Base-by-base conservation (phyloP, 2,888 invertebrate genomes). In the Chrysotoxum bicinctum region DNA sequence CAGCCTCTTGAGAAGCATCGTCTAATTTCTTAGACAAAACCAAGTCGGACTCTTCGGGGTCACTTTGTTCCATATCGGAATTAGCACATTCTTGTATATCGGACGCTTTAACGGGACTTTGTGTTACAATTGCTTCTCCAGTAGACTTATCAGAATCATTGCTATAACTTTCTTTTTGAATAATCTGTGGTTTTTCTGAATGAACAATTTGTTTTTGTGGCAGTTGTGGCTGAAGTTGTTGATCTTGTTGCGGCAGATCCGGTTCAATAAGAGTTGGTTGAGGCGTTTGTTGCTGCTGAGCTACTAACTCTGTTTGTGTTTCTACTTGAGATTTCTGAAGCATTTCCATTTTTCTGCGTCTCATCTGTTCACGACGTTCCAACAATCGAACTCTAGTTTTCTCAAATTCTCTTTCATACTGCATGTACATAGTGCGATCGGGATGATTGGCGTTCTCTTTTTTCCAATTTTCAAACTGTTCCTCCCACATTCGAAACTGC, bases 391-490 rank as follows among this genome's bases (percentile, higher is more conserved):
- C 94, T 19, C 97, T 93, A 93, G 96, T 97, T 43, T 95, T 94
- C 89, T 97, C 96, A 95, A 98, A 98, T 91, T 97, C 97, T 68
- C 95, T 94, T 91, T 98, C 97, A 91, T 98, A 98, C 89, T 96
- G 95, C 88, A 94, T 94, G 90, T 97, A 97, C 88, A 96, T 96
- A 91, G 95, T 95, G 91, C 96, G 96, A 91, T 98, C 97, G 0
- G 98, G 98, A 93, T 98, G 98, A 91, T 97, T 96, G 40, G 95
- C 95, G 93, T 98, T 98, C 89, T 97, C 96, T 86, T 95, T 94
- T 90, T 96, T 97, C 98, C 98, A 98, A 88, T 96, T 96, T 89
- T 96, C 95, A 91, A 98, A 98, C 91, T 98, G 97, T 88, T 96
- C 94, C 92, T 98, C 97, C 98, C 98, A 98, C 89, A 97, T 95